These are phyloP conservation scores for Tauraco erythrolophus DNA, from an alignment of 2,113 vertebrate genomes.

Conservation along the genomic window DNA sequence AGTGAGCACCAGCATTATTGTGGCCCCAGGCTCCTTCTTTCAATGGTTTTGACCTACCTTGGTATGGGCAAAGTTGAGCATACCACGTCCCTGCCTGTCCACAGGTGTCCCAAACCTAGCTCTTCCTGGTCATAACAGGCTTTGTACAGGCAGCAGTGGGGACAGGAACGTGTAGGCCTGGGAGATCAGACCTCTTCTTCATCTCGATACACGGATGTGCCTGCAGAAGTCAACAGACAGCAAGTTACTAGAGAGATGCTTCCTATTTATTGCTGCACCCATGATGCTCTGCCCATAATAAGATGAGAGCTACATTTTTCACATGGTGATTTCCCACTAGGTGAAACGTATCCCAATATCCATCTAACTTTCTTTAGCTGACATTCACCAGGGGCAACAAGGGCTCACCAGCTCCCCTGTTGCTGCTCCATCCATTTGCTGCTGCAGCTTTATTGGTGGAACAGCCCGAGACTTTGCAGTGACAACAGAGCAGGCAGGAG, in stretches of 20 bases:
- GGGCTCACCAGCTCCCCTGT: background rate
- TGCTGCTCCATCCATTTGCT: background rate
- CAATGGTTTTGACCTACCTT: background rate
- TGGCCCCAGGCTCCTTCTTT: background rate
- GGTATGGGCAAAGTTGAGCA: fast-evolving
- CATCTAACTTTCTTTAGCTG: background rate
- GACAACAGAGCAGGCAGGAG: background rate
- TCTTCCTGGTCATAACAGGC: background rate
- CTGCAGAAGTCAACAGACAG: background rate
- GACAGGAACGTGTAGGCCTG: fast-evolving
- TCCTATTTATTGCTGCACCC: background rate
- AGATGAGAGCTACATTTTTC: background rate
- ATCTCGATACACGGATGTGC: fast-evolving
- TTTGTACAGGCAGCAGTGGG: background rate
- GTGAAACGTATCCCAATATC: background rate
- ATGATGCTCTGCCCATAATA: background rate
- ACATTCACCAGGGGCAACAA: background rate
- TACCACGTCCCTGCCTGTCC: background rate
- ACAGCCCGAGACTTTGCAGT: background rate
- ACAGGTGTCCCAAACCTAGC: background rate
- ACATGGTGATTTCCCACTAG: background rate
- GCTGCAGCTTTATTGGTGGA: background rate
- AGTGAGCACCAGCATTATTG: fast-evolving
- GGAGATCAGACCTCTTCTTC: background rate
- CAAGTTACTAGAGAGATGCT: background rate